These are phyloP conservation scores for Haplotaxodon microlepis DNA, from an alignment of 2,113 vertebrate genomes.

Conservation along the genomic window DNA sequence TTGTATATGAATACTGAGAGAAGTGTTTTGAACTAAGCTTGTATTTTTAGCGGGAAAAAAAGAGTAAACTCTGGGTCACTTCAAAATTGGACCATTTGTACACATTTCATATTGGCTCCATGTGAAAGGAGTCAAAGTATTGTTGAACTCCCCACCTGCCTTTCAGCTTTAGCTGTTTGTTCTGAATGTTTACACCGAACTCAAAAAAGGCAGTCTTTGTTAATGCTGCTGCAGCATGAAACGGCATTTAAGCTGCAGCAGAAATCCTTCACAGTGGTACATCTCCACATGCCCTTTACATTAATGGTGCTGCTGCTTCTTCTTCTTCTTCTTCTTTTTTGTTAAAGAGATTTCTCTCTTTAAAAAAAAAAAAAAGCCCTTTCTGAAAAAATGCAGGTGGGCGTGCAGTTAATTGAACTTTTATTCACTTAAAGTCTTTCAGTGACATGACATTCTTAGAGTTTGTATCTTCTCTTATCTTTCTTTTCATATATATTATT, in stretches of 20 bases:
- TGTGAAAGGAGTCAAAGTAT: background rate
- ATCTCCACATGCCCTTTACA: background rate
- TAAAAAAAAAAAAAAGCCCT: background rate
- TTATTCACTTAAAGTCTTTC: background rate
- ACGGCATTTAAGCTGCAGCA: background rate
- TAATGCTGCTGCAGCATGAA: background rate
- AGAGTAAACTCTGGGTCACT: background rate
- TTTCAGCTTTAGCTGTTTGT: background rate
- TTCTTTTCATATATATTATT: background rate
- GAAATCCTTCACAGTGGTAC: background rate
- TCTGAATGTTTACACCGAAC: background rate
- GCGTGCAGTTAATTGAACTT: background rate
- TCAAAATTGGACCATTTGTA: background rate
- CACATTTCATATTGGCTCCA: background rate
- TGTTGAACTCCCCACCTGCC: background rate
- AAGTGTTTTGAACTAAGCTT: background rate
- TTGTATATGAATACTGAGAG: background rate
- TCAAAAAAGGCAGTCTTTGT: background rate
- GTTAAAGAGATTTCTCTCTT: background rate
- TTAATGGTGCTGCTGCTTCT: background rate
- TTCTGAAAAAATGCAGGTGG: background rate
- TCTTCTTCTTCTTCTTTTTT: too few species aligned
- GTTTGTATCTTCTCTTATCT: background rate
- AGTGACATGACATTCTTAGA: background rate
- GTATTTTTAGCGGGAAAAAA: accelerated